phyloP scores from a whole-genome alignment of 2,797 vertebrate genomes.

The Argentina silus region DNA sequence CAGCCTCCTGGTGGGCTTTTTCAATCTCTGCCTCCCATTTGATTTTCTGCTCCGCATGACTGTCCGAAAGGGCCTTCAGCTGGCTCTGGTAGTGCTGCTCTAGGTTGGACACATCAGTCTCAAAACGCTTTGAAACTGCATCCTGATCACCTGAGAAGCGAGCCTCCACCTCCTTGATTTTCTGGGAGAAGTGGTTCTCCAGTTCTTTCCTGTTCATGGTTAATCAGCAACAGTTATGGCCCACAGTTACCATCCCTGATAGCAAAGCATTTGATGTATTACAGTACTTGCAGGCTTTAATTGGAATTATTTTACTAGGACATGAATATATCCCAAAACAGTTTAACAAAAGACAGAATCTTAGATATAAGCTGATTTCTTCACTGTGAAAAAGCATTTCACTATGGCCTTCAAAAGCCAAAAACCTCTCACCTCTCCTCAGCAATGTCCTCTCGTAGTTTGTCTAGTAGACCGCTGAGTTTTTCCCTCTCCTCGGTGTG shows the following conservation, averaged over 20 bases:
- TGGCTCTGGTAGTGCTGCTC: slow-evolving; percentile 77
- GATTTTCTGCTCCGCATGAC: slow-evolving; percentile 73
- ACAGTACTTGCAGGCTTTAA: neutral
- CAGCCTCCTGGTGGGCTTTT: slow-evolving; percentile 68
- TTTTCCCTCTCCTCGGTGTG: slow-evolving; percentile 73
- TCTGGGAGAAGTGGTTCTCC: slow-evolving; percentile 85
- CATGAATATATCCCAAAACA: neutral
- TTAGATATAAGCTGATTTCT: neutral
- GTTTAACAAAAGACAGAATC: neutral
- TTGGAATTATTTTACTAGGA: neutral
- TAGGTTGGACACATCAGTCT: slow-evolving; percentile 73
- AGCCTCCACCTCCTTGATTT: slow-evolving; percentile 81
- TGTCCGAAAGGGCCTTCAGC: slow-evolving; percentile 72
- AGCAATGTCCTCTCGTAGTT: slow-evolving; percentile 78
- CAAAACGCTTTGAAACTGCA: slow-evolving; percentile 74
- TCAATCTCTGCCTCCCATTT: slow-evolving; percentile 80
- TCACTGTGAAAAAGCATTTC: neutral
- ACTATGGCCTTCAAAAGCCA: neutral
- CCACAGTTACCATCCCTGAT: slow-evolving; percentile 21
- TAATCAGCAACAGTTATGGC: slow-evolving; percentile 58
- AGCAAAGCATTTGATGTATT: slow-evolving; percentile 2
- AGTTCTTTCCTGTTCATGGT: slow-evolving; percentile 85
- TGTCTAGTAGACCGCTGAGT: slow-evolving; percentile 72
- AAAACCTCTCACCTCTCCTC: slow-evolving; percentile 85
- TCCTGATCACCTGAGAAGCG: slow-evolving; percentile 84